phyloP scores from a whole-genome alignment of 2,113 vertebrate genomes.

The Plecturocebus donacophilus region DNA sequence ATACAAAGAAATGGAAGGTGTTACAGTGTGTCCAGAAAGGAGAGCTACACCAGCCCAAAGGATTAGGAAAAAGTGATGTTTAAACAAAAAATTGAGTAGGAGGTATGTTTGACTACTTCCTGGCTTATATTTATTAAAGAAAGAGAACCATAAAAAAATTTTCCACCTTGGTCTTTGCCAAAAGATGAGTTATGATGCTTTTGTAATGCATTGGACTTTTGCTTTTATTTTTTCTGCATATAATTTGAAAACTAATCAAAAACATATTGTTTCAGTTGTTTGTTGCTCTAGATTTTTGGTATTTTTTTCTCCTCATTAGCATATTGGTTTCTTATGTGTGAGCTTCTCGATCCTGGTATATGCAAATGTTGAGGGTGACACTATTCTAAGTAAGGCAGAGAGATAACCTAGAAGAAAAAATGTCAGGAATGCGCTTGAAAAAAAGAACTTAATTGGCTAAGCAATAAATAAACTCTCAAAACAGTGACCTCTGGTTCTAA shows the following conservation, averaged over 20 bases:
- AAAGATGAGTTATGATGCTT: neutral
- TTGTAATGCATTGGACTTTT: neutral
- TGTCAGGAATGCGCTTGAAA: constrained; percentile 1
- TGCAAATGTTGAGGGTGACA: neutral
- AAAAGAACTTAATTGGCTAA: neutral
- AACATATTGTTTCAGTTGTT: neutral
- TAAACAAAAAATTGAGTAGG: neutral
- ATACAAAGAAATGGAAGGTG: neutral
- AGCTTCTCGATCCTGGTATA: neutral
- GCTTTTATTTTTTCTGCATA: neutral
- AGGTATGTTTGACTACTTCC: neutral
- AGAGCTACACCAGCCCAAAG: neutral
- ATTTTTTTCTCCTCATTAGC: neutral
- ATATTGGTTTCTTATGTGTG: neutral
- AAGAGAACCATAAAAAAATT: neutral
- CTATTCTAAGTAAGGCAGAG: neutral
- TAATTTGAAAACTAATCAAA: constrained; percentile 26
- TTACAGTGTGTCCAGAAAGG: neutral
- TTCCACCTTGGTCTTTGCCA: neutral
- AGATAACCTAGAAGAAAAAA: constrained; percentile 23
- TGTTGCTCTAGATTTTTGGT: neutral
- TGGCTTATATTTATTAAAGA: neutral
- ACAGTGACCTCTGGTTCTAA: neutral
- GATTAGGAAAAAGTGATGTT: constrained; percentile 6
- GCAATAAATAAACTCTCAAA: neutral